Evolutionary conservation across 2,797 vertebrate species (phyloP).

Genomic region (Selene dorsalis): DNA sequence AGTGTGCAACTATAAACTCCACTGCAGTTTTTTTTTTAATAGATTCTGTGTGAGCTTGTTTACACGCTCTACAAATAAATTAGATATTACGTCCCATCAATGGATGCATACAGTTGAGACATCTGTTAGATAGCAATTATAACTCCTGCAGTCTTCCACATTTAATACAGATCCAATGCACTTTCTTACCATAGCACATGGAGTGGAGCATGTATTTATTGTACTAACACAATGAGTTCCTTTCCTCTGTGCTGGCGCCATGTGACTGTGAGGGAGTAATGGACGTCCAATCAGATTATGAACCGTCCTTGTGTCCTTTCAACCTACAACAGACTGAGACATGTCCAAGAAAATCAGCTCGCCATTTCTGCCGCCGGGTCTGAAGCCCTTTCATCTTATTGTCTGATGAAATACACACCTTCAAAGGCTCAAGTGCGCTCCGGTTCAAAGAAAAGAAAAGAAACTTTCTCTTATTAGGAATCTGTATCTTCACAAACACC

Average conservation of each 20-base stretch:
- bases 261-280: slow-evolving; percentile 55
- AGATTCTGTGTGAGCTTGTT: neutral
- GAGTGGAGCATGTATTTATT: slow-evolving; percentile 16
- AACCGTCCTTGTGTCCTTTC: slow-evolving; percentile 62
- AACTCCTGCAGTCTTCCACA: neutral
- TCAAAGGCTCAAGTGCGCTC: slow-evolving; percentile 60
- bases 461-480: slow-evolving; percentile 46
- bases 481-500: slow-evolving; percentile 22
- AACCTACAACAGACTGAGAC: slow-evolving; percentile 53
- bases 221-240: slow-evolving; percentile 16
- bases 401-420: slow-evolving; percentile 67
- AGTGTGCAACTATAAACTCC: slow-evolving; percentile 12
- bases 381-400: slow-evolving; percentile 68
- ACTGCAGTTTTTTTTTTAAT: neutral
- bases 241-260: slow-evolving; percentile 20
- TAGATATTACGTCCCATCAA: neutral
- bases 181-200: neutral
- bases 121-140: neutral
- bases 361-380: slow-evolving; percentile 46
- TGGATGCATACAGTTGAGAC: neutral
- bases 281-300: slow-evolving; percentile 68
- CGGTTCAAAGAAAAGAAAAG: slow-evolving; percentile 56
- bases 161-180: neutral
- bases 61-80: neutral
- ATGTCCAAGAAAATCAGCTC: slow-evolving; percentile 60